phyloP scores from a whole-genome alignment of 2,113 vertebrate species.

The Upupa epops region DNA sequence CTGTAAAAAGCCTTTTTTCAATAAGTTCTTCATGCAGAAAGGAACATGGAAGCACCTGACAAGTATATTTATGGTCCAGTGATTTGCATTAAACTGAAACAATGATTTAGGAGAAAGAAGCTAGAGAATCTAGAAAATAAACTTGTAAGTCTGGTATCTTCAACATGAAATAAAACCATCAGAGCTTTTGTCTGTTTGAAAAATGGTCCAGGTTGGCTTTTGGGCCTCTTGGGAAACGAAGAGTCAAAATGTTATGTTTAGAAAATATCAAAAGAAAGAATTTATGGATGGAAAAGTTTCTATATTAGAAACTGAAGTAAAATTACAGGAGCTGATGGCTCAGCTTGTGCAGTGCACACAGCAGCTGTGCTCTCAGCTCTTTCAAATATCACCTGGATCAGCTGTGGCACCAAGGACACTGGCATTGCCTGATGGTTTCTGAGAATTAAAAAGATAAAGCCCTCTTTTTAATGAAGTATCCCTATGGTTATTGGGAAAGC shows the following conservation, averaged over 20 bases:
- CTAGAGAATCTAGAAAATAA: background rate
- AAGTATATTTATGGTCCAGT: background rate
- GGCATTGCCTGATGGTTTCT: background rate
- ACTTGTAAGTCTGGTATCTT: background rate
- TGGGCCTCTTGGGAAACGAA: background rate
- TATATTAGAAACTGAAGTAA: background rate
- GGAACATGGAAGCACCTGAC: background rate
- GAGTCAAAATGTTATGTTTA: background rate
- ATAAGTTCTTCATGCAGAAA: background rate
- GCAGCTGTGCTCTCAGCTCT: background rate
- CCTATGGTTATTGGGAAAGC: background rate
- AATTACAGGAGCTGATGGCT: background rate
- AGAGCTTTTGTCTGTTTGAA: background rate
- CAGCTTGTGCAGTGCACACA: accelerated
- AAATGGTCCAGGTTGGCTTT: background rate
- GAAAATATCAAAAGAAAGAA: background rate
- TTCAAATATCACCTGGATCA: background rate
- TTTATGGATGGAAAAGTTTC: background rate
- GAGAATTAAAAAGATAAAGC: background rate
- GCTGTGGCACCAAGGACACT: accelerated
- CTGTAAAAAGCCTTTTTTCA: background rate
- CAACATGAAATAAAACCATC: background rate
- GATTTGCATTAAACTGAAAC: background rate
- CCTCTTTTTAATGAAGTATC: background rate
- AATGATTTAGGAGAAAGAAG: background rate